These are phyloP conservation scores for Ceriagrion tenellum DNA, from an alignment of 2,888 invertebrate genomes.

Conservation along the genomic window DNA sequence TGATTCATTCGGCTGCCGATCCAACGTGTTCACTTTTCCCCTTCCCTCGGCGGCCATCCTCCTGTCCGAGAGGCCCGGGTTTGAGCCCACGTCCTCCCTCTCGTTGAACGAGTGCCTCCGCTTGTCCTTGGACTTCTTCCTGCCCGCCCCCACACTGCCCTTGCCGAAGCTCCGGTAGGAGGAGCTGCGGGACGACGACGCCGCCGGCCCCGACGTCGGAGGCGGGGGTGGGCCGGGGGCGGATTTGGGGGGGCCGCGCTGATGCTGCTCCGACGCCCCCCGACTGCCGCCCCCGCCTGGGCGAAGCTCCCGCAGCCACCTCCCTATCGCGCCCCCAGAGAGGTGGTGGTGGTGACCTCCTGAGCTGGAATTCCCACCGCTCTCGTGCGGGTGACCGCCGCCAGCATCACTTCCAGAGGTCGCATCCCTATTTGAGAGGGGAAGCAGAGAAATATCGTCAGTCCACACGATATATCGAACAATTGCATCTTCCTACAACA, in stretches of 20 bases:
- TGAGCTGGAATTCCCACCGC: constrained; percentile 12
- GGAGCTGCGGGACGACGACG: constrained; percentile 69
- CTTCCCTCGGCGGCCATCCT: constrained; percentile 46
- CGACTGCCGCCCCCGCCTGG: constrained; percentile 51
- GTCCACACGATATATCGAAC: too few relatives aligned
- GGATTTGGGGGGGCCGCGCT: constrained; percentile 49
- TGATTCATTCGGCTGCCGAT: background rate
- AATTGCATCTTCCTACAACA: too few relatives aligned
- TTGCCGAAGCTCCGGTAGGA: constrained; percentile 71
- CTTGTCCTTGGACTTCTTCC: constrained; percentile 70
- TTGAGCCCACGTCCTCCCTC: constrained; percentile 67
- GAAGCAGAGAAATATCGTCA: too few relatives aligned
- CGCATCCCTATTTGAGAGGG: background rate
- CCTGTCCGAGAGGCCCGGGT: constrained; percentile 36
- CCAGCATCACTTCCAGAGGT: background rate
- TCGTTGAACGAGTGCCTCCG: constrained; percentile 72
- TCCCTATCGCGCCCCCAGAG: constrained; percentile 69
- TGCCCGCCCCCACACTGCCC: constrained; percentile 69
- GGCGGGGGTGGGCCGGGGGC: background rate
- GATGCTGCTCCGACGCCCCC: background rate
- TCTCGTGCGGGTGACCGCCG: constrained; percentile 41
- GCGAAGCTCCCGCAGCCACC: constrained; percentile 71
- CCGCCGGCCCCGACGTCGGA: background rate
- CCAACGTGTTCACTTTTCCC: background rate
- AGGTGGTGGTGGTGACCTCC: constrained; percentile 55